Evolutionary conservation across 2,797 vertebrate species (phyloP).

Genomic region (Tragopan temminckii): DNA sequence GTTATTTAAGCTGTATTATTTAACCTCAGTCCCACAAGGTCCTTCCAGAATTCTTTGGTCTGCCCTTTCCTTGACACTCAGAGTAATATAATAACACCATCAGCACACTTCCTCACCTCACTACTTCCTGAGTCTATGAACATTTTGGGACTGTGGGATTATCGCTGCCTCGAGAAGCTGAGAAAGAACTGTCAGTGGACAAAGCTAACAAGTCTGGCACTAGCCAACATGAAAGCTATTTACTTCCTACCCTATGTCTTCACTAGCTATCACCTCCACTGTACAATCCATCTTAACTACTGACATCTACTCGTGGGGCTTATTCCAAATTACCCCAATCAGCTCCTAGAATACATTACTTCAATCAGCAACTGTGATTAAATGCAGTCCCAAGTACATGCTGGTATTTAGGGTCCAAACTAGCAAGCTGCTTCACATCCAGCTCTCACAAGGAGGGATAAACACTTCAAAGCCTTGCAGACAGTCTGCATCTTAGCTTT

Average conservation of each 20-base stretch:
- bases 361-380: neutral
- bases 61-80: neutral
- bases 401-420: neutral
- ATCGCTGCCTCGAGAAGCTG: neutral
- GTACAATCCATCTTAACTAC: slow-evolving; percentile 17
- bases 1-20: too few relatives aligned
- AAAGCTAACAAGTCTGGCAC: neutral
- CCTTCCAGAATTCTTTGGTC: neutral
- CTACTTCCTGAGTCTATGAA: neutral
- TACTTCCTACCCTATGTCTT: neutral
- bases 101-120: neutral
- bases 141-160: neutral
- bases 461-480: neutral
- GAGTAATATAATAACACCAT: fast-evolving
- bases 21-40: neutral
- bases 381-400: neutral
- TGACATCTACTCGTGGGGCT: neutral
- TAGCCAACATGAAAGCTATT: neutral
- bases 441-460: neutral
- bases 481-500: neutral
- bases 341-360: slow-evolving; percentile 55
- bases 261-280: neutral
- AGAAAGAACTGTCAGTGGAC: neutral
- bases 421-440: neutral
- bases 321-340: slow-evolving; percentile 29